Percentiles rank a stretch among this genome's conserved stretches.
phyloP scores from a whole-genome alignment of 1,140 invertebrate species.

The Drosophila burlai region DNA sequence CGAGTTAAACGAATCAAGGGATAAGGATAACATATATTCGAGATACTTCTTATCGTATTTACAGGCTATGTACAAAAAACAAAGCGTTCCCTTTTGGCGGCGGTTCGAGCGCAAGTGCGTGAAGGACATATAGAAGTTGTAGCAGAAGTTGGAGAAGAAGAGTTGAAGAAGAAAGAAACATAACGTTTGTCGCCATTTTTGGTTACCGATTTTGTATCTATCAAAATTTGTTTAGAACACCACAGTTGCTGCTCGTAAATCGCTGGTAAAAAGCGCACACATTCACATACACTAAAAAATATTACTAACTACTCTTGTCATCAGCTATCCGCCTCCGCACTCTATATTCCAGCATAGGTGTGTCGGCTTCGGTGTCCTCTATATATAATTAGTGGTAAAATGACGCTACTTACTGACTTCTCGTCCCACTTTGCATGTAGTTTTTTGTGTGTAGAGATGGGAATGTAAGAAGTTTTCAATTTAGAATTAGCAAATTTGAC shows the following conservation, averaged over 20 bases:
- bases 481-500: slow-evolving; percentile 48
- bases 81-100: slow-evolving; percentile 46
- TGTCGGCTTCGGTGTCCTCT: slow-evolving; percentile 20
- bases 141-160: slow-evolving; percentile 20
- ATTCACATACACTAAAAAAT: slow-evolving; percentile 62
- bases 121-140: slow-evolving; percentile 17
- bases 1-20: slow-evolving; percentile 23
- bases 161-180: slow-evolving; percentile 18
- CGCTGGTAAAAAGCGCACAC: slow-evolving; percentile 72
- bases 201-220: slow-evolving; percentile 56
- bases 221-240: slow-evolving; percentile 75
- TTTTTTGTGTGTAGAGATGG: slow-evolving; percentile 26
- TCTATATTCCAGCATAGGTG: slow-evolving; percentile 45
- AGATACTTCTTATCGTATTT: slow-evolving; percentile 57
- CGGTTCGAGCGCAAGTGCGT: slow-evolving; percentile 58
- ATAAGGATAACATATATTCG: slow-evolving; percentile 39
- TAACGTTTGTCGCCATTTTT: slow-evolving; percentile 40
- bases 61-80: slow-evolving; percentile 74
- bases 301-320: slow-evolving; percentile 70
- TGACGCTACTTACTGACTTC: slow-evolving; percentile 56
- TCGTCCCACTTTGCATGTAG: slow-evolving; percentile 28
- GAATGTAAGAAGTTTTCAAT: slow-evolving; percentile 41
- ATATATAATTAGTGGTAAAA: slow-evolving; percentile 34
- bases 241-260: slow-evolving; percentile 78
- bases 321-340: slow-evolving; percentile 50